Percentiles rank a stretch among this genome's conserved stretches.
phyloP scores from a whole-genome alignment of 2,888 invertebrate species.

The Lissonota sp. region DNA sequence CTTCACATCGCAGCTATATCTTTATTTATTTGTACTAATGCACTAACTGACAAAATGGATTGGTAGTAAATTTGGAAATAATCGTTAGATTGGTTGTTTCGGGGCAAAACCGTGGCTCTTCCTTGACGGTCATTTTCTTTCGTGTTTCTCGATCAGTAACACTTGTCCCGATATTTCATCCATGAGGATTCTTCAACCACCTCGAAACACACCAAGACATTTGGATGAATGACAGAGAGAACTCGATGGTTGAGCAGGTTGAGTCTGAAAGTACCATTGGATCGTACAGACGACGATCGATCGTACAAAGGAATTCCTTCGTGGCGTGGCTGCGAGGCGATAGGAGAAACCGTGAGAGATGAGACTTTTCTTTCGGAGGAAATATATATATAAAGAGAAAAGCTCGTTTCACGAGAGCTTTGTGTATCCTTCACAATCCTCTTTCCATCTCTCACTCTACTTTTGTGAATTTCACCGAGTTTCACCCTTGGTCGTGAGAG shows the following conservation, averaged over 20 bases:
- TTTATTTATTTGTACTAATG: no score
- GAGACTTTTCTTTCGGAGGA: slow-evolving; percentile 33
- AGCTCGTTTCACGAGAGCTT: slow-evolving; percentile 15
- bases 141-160: slow-evolving; percentile 2
- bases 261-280: slow-evolving; percentile 24
- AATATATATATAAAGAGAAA: slow-evolving; percentile 13
- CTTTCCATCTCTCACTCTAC: slow-evolving; percentile 6
- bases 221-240: slow-evolving; percentile 36
- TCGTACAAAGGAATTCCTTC: slow-evolving; percentile 48
- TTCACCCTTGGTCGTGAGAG: slow-evolving; percentile 16
- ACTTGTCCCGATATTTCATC: slow-evolving; percentile 3
- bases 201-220: slow-evolving; percentile 13
- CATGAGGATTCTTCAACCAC: slow-evolving; percentile 28
- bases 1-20: no score
- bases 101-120: background rate
- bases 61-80: no score
- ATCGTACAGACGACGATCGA: slow-evolving; percentile 12
- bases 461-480: slow-evolving; percentile 48
- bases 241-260: slow-evolving; percentile 18
- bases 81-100: no score
- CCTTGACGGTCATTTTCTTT: background rate
- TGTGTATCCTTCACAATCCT: slow-evolving; percentile 11
- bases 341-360: slow-evolving; percentile 30
- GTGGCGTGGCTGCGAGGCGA: slow-evolving; percentile 15
- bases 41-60: no score